Conservation (phyloP, 1,140 invertebrate species). For the Tetraneura akinire region DNA sequence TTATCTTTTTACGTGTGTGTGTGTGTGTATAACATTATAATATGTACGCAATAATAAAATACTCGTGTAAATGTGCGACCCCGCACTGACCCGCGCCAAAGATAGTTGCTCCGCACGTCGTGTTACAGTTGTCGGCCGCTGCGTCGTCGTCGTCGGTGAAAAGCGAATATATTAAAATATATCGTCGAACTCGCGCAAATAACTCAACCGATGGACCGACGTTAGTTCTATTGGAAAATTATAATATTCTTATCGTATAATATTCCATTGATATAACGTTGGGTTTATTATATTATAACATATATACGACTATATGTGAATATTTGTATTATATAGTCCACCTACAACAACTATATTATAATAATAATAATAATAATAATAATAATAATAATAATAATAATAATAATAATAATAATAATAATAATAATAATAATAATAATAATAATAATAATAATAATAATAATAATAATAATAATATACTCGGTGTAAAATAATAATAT, state of each 20-base stretch:
- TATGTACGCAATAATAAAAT: conserved; percentile 42
- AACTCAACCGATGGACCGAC: not conserved
- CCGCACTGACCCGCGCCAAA: conserved; percentile 6
- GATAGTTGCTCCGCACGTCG: not conserved
- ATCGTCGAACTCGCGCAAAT: conserved; percentile 9
- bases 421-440: no score
- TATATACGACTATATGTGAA: no score
- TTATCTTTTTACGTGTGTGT: not conserved
- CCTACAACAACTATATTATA: no score
- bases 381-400: no score
- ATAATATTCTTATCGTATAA: no score
- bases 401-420: no score
- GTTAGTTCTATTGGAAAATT: not conserved
- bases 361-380: no score
- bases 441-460: no score
- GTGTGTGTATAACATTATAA: conserved; percentile 19
- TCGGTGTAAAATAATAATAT: no score
- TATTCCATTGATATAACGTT: not conserved
- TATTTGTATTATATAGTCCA: no score
- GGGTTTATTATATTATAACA: no score
- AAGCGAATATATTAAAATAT: not conserved
- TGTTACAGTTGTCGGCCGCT: conserved; percentile 27
- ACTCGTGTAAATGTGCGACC: conserved; percentile 43
- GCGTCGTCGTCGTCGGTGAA: not conserved
- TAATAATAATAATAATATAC: no score